Evolutionary conservation across 2,113 vertebrate species (phyloP).

Genomic region (Hystrix cristata): DNA sequence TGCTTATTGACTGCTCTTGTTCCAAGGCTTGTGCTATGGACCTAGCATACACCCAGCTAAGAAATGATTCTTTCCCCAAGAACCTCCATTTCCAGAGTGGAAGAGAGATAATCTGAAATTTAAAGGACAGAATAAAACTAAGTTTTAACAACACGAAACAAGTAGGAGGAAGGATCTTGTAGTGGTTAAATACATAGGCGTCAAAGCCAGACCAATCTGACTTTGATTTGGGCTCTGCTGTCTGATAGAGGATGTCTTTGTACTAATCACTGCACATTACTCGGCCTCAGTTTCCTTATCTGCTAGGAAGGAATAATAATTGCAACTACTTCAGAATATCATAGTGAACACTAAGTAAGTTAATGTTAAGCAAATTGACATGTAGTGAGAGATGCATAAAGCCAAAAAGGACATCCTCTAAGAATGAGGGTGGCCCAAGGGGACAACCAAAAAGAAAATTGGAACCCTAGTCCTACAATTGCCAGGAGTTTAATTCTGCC

Average conservation of each 20-base stretch:
- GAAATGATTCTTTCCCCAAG: not conserved
- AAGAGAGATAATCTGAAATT: constrained; percentile 22
- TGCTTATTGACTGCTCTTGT: not conserved
- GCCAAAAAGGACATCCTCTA: not conserved
- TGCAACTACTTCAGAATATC: not conserved
- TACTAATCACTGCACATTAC: not conserved
- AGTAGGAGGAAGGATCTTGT: not conserved
- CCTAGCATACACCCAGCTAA: not conserved
- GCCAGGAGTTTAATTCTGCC: not conserved
- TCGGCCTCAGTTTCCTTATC: not conserved
- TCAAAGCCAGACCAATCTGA: not conserved
- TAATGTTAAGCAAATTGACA: not conserved
- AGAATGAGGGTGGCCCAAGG: not conserved
- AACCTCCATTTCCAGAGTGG: not conserved
- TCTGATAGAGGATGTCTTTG: not conserved
- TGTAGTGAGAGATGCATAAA: not conserved
- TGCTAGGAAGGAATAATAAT: not conserved
- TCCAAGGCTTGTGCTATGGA: not conserved
- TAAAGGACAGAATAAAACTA: not conserved
- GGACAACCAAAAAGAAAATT: not conserved
- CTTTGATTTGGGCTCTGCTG: not conserved
- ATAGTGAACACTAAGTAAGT: not conserved
- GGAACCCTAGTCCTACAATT: not conserved
- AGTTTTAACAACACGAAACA: not conserved
- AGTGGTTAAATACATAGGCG: not conserved